Conservation (phyloP, 2,888 invertebrate genomes). For the Tenthredo mesomela region DNA sequence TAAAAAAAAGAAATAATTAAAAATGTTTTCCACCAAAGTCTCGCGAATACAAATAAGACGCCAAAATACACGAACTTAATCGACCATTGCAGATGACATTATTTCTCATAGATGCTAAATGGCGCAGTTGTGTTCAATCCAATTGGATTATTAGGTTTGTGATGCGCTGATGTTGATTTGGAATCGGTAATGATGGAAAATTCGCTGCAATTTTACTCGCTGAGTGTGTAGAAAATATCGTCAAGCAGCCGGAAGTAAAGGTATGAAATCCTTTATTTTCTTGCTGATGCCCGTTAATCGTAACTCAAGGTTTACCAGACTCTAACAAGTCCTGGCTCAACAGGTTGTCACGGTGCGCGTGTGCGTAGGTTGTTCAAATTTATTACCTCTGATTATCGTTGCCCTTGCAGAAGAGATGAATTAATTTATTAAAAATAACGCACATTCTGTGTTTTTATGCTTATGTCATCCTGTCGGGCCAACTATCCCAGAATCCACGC, state of each 20-base stretch:
- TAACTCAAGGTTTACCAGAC: conserved; percentile 43
- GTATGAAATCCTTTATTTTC: not conserved
- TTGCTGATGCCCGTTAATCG: conserved; percentile 11
- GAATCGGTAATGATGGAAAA: not conserved
- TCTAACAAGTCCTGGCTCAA: conserved; percentile 13
- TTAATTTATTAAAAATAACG: conserved; percentile 40
- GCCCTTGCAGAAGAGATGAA: conserved; percentile 26
- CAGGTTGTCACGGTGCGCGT: not conserved
- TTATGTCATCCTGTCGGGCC: not conserved
- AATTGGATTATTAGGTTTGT: too few relatives aligned
- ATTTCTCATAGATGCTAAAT: not conserved
- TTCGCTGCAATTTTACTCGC: not conserved
- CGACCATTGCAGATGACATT: not conserved
- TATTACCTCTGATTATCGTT: conserved; percentile 42
- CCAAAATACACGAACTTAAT: not conserved
- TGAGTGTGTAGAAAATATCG: not conserved
- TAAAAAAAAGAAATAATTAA: not conserved
- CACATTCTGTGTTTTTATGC: not conserved
- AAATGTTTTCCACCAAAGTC: not conserved
- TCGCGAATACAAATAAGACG: not conserved
- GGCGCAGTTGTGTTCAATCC: not conserved
- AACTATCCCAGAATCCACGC: conserved; percentile 5
- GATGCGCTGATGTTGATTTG: not conserved
- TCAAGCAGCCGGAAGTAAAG: not conserved
- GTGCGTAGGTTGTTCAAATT: conserved; percentile 33